phyloP scores from a whole-genome alignment of 37 sponge, comb jelly and placozoan species.

The Halichondria panicea region DNA sequence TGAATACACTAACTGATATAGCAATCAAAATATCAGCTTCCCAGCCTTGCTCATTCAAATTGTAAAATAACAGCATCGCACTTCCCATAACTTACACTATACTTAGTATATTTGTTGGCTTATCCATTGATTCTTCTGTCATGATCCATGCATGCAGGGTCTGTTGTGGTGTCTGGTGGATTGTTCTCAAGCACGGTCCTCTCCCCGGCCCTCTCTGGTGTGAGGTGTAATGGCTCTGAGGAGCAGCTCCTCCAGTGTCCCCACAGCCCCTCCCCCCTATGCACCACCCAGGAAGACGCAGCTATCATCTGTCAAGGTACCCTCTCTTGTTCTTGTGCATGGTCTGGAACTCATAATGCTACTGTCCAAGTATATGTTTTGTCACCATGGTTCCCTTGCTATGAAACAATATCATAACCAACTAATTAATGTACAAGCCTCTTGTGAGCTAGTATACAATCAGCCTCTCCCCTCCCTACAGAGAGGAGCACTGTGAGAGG shows the following conservation, averaged over 20 bases:
- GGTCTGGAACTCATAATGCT: too few species aligned
- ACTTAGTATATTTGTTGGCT: not conserved
- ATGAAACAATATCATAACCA: not conserved
- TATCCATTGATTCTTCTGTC: not conserved
- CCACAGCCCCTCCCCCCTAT: not conserved
- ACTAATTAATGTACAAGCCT: not conserved
- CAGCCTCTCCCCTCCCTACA: not conserved
- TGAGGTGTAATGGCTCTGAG: constrained; percentile 26
- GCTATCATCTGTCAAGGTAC: constrained; percentile 37
- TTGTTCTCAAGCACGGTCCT: not conserved
- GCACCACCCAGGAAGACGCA: constrained; percentile 20
- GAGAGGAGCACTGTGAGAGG: too few species aligned
- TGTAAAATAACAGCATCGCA: not conserved
- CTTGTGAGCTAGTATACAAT: not conserved
- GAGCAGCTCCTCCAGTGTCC: not conserved
- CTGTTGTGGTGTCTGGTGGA: constrained; percentile 7
- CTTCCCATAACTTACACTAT: not conserved
- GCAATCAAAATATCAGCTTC: not conserved
- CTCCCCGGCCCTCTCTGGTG: not conserved
- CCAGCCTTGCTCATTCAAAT: not conserved
- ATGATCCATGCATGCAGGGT: constrained; percentile 2
- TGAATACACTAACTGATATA: not conserved
- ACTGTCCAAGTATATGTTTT: too few species aligned
- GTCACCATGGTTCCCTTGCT: too few species aligned
- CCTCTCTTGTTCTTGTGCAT: too few species aligned